phyloP scores from a whole-genome alignment of 2,888 invertebrate genomes.

The Zaprionus bogoriensis region DNA sequence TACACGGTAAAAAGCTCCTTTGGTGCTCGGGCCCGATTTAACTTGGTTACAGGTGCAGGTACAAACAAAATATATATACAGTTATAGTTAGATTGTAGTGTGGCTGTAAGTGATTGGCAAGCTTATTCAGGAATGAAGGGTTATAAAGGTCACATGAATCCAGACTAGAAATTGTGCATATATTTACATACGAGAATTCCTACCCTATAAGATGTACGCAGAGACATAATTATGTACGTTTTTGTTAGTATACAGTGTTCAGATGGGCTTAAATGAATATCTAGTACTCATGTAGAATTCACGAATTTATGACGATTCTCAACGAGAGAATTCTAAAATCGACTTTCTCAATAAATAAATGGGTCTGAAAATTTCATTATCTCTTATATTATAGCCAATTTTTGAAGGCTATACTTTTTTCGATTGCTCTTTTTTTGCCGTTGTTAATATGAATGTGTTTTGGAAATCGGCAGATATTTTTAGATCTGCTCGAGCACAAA shows the following conservation, averaged over 20 bases:
- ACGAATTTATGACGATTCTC: too few species aligned
- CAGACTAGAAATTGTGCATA: background rate
- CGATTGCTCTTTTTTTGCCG: constrained; percentile 26
- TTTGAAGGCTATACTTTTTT: constrained; percentile 29
- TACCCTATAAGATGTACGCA: background rate
- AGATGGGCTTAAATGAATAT: background rate
- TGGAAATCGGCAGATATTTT: constrained; percentile 73
- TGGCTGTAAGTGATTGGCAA: constrained; percentile 63
- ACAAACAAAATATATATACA: constrained; percentile 1
- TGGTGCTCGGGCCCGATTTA: background rate
- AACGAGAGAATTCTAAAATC: too few species aligned
- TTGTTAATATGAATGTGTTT: constrained; percentile 57
- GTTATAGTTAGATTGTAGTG: constrained; percentile 53
- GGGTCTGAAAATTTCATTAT: background rate
- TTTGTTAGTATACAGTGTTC: background rate
- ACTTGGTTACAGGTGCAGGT: background rate
- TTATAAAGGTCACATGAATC: background rate
- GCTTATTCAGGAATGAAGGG: background rate
- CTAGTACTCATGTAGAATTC: too few species aligned
- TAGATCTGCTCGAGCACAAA: constrained; percentile 60
- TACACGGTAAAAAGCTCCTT: constrained; percentile 13
- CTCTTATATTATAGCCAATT: constrained; percentile 16
- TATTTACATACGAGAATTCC: background rate
- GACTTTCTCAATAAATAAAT: too few species aligned
- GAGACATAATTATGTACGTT: background rate